Evolutionary conservation across 2,113 vertebrate species (phyloP), one percentile per base, ranked within the genome.

Genomic region (Onychostoma macrolepis): DNA sequence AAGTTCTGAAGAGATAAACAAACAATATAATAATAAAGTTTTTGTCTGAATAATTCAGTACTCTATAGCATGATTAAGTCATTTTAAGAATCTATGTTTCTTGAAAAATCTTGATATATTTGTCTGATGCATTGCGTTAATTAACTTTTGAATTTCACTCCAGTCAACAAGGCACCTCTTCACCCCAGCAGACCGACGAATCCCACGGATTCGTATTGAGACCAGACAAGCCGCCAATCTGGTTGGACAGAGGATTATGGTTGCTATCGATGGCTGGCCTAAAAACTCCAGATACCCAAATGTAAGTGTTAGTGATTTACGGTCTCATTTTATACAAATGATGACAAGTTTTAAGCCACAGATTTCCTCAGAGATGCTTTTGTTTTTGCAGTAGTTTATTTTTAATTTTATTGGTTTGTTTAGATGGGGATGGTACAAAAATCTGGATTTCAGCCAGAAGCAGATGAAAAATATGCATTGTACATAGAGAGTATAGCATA

Each of bases 231-330:
- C 98, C 2, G 92, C 96, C 71, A 86, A 92, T 0, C 91, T 99
- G 90, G 96, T 95, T 72, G 97, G 97, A 63, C 97, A 97, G 85
- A 97, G 97, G 93, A 99, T 99, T 90, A 96, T 99, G 91, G 98
- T 99, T 91, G 96, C 97, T 86, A 96, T 99, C 80, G 98, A 99
- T 0, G 98, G 98, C 30, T 99, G 98, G 98, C 98, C 97, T 41
- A 97, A 94, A 94, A 94, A 97, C 94, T 99, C 98, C 72, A 96
- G 98, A 93, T 99, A 99, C 89, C 98, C 98, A 87, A 99, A 99
- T 85, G 98, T 99, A 94, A 95, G 96, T 91, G 38, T 69, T 15
- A 1, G 3, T 19, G 6, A 33, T 50, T 77, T 78, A 72, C 33
- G 2, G 33, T 71, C 7, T 72, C 69, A 24, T 21, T 24, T 72